Conservation (phyloP, 2,888 invertebrate species). For the Pachydiplax longipennis region DNA sequence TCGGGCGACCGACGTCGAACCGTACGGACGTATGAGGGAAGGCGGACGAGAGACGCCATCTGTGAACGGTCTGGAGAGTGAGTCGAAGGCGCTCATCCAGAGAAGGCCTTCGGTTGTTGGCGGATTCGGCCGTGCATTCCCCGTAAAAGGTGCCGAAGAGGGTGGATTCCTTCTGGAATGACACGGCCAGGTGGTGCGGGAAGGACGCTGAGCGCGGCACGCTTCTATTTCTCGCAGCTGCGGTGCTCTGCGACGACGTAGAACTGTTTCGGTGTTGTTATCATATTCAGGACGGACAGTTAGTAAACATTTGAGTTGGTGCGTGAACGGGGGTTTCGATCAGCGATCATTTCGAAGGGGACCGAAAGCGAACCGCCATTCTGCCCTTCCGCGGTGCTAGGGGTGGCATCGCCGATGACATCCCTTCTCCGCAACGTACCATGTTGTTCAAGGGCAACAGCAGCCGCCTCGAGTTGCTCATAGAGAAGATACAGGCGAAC, state of each 20-base stretch:
- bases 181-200: neutral
- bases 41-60: slow-evolving; percentile 47
- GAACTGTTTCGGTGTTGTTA: neutral
- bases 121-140: neutral
- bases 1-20: slow-evolving; percentile 21
- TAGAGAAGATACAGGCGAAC: slow-evolving; percentile 86
- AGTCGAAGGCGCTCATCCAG: neutral
- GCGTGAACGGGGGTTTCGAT: neutral
- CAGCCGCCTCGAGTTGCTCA: slow-evolving; percentile 81
- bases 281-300: neutral
- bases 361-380: neutral
- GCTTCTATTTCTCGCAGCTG: neutral
- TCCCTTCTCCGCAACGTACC: slow-evolving; percentile 54
- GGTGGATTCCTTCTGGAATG: neutral
- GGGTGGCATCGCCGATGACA: neutral
- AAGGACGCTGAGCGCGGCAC: neutral
- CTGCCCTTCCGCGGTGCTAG: neutral
- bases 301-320: no score
- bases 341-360: neutral
- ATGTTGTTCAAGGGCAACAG: slow-evolving; percentile 91
- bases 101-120: neutral
- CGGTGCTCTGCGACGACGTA: neutral
- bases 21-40: neutral
- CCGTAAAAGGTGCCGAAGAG: neutral
- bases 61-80: slow-evolving; percentile 47